Evolutionary conservation across 2,888 invertebrate species (phyloP).

Genomic region (Drosophila mulleri): DNA sequence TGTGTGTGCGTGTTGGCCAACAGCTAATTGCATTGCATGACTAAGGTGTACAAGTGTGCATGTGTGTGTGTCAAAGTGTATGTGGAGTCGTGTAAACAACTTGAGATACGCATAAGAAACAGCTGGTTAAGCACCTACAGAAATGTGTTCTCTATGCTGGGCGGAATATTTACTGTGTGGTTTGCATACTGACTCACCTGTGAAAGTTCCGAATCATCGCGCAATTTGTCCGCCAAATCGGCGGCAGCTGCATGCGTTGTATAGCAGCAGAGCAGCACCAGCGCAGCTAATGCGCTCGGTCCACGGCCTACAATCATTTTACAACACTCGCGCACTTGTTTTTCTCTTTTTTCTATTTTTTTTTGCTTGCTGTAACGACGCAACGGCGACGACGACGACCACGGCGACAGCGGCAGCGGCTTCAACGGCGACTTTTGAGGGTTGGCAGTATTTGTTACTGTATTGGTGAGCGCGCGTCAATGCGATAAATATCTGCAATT

Average conservation of each 20-base stretch:
- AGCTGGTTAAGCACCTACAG: conserved; percentile 46
- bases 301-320: conserved; percentile 51
- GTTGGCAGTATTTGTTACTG: conserved; percentile 69
- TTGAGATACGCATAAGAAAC: conserved; percentile 35
- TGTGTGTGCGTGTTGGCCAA: conserved; percentile 17
- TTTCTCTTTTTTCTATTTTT: conserved; percentile 16
- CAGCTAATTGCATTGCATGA: conserved; percentile 19
- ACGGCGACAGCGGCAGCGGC: conserved; percentile 22
- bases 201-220: conserved; percentile 88
- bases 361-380: conserved; percentile 20
- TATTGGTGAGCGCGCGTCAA: conserved; percentile 41
- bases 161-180: conserved; percentile 23
- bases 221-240: conserved; percentile 87
- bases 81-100: conserved; percentile 27
- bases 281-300: conserved; percentile 53
- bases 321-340: conserved; percentile 64
- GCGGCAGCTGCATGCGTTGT: conserved; percentile 58
- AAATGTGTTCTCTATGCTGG: conserved; percentile 42
- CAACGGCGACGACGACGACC: conserved; percentile 31
- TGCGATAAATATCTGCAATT: conserved; percentile 67
- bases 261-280: conserved; percentile 59
- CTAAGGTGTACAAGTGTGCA: neutral
- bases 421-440: conserved; percentile 40
- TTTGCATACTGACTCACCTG: conserved; percentile 86
- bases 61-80: conserved; percentile 1